Base-by-base conservation (phyloP, 2,797 vertebrate genomes). In the Erethizon dorsatum region DNA sequence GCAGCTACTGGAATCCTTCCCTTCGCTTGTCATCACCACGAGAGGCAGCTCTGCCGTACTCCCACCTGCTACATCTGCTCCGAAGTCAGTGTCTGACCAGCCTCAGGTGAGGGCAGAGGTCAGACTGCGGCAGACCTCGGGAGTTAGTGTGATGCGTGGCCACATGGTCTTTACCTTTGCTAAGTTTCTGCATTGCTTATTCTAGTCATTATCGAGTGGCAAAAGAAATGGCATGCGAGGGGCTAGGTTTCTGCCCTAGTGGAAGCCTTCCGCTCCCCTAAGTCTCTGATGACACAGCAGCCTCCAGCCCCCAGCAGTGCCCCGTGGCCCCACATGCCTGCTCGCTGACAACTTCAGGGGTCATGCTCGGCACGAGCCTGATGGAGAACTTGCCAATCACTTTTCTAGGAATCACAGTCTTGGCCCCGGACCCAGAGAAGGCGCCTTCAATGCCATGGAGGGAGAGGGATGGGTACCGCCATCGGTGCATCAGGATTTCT, bases 371-470 rank as follows among this genome's bases (percentile, higher is more conserved):
- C 91, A 99, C 99, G 0, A 99, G 98, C 33, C 99, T 99, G 98
- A 99, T 99, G 92, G 99, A 99, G 98, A 99, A 99, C 98, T 99
- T 99, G 97, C 99, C 99, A 1, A 97, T 99, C 97, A 99, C 99
- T 96, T 99, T 99, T 93, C 99, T 99, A 18, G 99, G 99, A 94
- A 99, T 99, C 78, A 99, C 99, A 0, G 99, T 99, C 98, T 99
- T 99, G 63, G 99, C 99, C 75, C 99, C 99, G 0, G 98, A 65
- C 14, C 99, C 99, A 3, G 99, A 99, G 97, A 99, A 99, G 61
- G 99, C 99, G 2, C 99, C 99, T 97, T 99, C 99, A 8, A 99
- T 99, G 41, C 99, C 99, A 2, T 99, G 99, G 17, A 99, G 99
- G 50, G 99, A 99, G 15, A 99, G 99, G 52, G 99, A 99, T 0